These are phyloP conservation scores for Haemorhous mexicanus DNA, from an alignment of 2,113 vertebrate species.

Conservation along the genomic window DNA sequence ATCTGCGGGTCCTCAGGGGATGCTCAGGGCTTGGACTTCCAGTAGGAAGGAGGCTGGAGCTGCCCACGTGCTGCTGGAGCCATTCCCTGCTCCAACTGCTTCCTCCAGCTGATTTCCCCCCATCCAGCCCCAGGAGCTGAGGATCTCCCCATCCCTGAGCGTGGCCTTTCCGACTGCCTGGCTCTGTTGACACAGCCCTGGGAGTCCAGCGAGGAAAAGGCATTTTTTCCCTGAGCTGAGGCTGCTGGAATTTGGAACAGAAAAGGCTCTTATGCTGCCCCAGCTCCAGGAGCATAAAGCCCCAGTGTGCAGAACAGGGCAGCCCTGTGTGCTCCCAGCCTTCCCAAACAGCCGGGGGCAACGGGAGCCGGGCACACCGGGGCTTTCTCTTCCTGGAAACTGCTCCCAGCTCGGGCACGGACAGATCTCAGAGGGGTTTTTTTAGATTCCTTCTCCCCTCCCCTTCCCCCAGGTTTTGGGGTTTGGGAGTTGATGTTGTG, in stretches of 20 bases:
- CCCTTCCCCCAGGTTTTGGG: background rate
- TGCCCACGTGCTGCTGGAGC: accelerated
- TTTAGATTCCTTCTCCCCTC: background rate
- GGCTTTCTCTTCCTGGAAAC: background rate
- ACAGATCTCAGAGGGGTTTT: accelerated
- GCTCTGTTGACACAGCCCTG: slow-evolving; percentile 12
- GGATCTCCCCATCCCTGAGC: background rate
- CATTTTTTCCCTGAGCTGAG: slow-evolving; percentile 16
- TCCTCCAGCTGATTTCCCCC: background rate
- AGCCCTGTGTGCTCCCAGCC: background rate
- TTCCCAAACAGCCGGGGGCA: background rate
- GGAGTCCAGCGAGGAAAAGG: background rate
- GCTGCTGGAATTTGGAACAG: background rate
- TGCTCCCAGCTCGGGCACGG: background rate
- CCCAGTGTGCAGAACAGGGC: slow-evolving; percentile 48
- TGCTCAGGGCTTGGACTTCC: accelerated
- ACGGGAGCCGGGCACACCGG: accelerated
- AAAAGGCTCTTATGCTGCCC: slow-evolving; percentile 43
- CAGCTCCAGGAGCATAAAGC: background rate
- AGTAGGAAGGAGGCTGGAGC: background rate
- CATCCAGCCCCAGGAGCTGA: background rate
- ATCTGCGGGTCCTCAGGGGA: background rate
- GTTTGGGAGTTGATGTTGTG: background rate
- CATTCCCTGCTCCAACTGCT: accelerated
- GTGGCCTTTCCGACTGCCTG: background rate